phyloP scores from a whole-genome alignment of 2,797 vertebrate species.

The Micropoecilia bifurca region DNA sequence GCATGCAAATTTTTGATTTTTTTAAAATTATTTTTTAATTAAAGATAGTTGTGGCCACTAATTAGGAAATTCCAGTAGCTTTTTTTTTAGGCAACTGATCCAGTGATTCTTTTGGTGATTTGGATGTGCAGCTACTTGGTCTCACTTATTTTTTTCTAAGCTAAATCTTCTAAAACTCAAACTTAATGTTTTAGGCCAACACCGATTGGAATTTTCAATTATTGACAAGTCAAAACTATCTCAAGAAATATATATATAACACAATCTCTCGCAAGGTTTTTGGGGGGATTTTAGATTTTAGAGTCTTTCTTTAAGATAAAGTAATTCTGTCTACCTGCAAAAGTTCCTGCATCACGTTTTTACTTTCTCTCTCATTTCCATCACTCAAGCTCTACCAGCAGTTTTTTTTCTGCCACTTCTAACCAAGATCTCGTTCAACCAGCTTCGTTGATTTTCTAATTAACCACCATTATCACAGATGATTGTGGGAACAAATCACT shows the following conservation, averaged over 20 bases:
- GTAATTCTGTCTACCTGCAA: background rate
- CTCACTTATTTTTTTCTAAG: background rate
- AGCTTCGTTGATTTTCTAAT: background rate
- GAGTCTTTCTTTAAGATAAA: background rate
- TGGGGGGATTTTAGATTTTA: background rate
- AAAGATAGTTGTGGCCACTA: background rate
- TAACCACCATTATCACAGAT: background rate
- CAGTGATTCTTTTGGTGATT: background rate
- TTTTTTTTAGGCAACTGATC: background rate
- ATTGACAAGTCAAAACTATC: background rate
- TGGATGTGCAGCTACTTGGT: background rate
- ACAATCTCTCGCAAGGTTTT: too few relatives aligned
- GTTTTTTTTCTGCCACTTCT: background rate
- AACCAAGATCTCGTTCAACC: background rate
- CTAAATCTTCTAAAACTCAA: too few relatives aligned
- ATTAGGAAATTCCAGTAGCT: background rate
- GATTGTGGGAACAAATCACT: background rate
- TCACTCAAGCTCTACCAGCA: background rate
- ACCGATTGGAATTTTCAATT: too few relatives aligned
- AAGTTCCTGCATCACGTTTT: background rate
- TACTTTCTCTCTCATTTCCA: background rate
- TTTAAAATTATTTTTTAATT: too few relatives aligned
- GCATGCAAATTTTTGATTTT: background rate
- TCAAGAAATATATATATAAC: background rate
- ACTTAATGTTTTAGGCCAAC: background rate